These are phyloP conservation scores for Periparus ater DNA, from an alignment of 2,797 vertebrate genomes.

Conservation along the genomic window DNA sequence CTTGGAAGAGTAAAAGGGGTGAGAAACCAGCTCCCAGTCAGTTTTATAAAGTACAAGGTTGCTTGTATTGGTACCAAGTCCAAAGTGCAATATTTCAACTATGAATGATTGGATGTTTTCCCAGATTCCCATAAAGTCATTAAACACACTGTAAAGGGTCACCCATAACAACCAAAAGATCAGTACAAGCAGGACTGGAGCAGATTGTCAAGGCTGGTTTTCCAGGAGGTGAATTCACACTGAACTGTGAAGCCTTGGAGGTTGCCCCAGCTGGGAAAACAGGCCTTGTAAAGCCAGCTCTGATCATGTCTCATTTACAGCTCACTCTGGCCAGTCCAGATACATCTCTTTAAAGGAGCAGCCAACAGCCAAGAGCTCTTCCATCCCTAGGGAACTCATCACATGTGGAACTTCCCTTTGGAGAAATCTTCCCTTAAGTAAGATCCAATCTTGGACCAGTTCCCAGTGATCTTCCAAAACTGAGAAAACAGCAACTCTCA, in stretches of 20 bases:
- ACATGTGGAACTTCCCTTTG: neutral
- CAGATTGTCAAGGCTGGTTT: neutral
- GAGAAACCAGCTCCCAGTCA: conserved; percentile 27
- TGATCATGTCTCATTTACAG: neutral
- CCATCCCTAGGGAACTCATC: neutral
- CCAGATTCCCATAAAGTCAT: conserved; percentile 60
- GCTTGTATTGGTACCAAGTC: conserved; percentile 56
- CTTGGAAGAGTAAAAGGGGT: conserved; percentile 41
- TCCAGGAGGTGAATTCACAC: neutral
- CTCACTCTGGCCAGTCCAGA: neutral
- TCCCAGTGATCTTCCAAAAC: neutral
- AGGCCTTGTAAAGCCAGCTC: neutral
- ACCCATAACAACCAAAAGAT: neutral
- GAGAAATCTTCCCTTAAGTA: neutral
- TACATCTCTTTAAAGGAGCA: neutral
- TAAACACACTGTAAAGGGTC: conserved; percentile 38
- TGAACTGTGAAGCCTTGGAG: neutral
- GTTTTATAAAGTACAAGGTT: conserved; percentile 50
- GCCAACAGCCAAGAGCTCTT: neutral
- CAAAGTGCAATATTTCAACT: conserved; percentile 46
- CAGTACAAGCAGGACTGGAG: neutral
- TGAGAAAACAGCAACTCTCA: neutral
- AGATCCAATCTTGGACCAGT: neutral
- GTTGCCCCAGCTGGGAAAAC: neutral
- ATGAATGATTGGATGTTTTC: conserved; percentile 59